A percentile compares a stretch with the other conserved stretches of the same genome.
phyloP scores from a whole-genome alignment of 2,888 invertebrate genomes.

The Drosophila gaucha region DNA sequence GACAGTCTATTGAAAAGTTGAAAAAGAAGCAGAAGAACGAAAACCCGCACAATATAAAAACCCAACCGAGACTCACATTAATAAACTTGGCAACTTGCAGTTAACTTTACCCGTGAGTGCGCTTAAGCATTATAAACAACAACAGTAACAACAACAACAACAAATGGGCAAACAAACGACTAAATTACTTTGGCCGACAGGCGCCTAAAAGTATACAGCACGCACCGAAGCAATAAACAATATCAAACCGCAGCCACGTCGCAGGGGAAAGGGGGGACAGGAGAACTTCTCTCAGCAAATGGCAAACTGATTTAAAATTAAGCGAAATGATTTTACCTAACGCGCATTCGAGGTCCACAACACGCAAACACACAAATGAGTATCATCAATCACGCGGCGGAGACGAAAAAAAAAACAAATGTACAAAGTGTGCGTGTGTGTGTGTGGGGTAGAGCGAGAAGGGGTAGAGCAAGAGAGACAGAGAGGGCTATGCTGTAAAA shows the following conservation, averaged over 20 bases:
- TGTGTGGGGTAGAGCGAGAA: background rate
- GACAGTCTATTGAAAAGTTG: constrained; percentile 48
- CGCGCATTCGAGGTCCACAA: constrained; percentile 21
- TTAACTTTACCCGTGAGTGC: constrained; percentile 78
- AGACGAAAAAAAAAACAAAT: constrained; percentile 3
- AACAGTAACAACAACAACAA: constrained; percentile 43
- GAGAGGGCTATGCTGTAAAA: constrained; percentile 10
- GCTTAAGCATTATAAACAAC: constrained; percentile 73
- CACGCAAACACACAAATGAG: constrained; percentile 62
- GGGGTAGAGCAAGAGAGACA: constrained; percentile 11
- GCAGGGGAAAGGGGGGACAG: constrained; percentile 2
- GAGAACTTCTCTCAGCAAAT: constrained; percentile 56
- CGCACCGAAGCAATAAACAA: constrained; percentile 73
- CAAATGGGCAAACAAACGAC: constrained; percentile 64
- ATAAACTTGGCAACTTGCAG: constrained; percentile 74
- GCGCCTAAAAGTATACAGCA: constrained; percentile 65
- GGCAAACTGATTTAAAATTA: constrained; percentile 79
- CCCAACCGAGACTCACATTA: constrained; percentile 61
- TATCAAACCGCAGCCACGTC: constrained; percentile 58
- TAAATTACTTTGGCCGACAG: constrained; percentile 61
- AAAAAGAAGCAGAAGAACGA: background rate
- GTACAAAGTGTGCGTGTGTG: constrained; percentile 1
- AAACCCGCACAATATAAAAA: constrained; percentile 11
- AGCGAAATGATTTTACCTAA: constrained; percentile 72
- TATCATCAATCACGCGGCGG: constrained; percentile 70